Base-by-base conservation (phyloP, 2,888 invertebrate genomes). In the Sinohyriopsis cumingii region DNA sequence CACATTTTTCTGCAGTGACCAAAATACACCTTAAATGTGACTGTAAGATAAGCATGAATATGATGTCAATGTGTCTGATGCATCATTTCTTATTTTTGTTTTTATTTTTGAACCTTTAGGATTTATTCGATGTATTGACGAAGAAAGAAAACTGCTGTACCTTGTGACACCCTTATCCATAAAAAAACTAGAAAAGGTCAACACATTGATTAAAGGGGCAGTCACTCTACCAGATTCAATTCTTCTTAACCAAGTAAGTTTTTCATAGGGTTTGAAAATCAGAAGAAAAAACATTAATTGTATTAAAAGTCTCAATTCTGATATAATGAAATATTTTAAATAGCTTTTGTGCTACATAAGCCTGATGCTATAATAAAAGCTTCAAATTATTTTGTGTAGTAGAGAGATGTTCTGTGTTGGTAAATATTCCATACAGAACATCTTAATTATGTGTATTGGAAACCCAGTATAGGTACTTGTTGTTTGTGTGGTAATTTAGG, bases 91-190 rank as follows among this genome's bases (percentile, higher is more conserved):
- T 59, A 0, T 57, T 45, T 12, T 45, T 56, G 3, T 65, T n/a
- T 68, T 53, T 64, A 24, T 65, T 12, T 63, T 22, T 33, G 0
- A 60, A 53, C 6, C 70, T 66, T 1, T 74, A 88, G 88, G 87
- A 24, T 70, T 88, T 67, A 82, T 88, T 1, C 75, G 87, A 64
- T 84, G 81, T 1, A 81, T 88, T 65, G 86, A 88, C 72, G 70
- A 72, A 5, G 79, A 67, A 19, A 75, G 76, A 56, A 83, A 84
- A 25, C 45, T 75, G 59, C 66, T 86, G 60, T 82, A 84, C 65
- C 77, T 89, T 22, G 70, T 86, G n/a, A 87, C 86, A 5, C 82
- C 86, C 0, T 33, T 88, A 22, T 59, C 81, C 9, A 60, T 67
- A 5, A 72, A 79, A 6, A 68, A 73, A 4, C 74, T 87, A 9